Evolutionary conservation across 2,797 vertebrate species (phyloP), one percentile per base, ranked within the genome.

Genomic region (Kryptolebias ocellatus): DNA sequence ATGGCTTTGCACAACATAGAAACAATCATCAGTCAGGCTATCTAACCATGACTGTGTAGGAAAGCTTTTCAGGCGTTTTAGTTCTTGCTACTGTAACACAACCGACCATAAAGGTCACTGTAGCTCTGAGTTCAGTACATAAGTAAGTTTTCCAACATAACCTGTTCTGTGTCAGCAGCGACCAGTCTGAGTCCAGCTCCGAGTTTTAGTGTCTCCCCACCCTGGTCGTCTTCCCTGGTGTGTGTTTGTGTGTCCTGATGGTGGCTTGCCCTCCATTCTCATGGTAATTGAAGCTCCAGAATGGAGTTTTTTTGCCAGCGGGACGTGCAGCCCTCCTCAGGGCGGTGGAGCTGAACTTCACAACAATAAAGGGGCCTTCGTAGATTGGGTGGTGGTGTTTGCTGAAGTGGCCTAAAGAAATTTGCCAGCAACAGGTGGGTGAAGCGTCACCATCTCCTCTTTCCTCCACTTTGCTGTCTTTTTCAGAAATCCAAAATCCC

Each of bases 231-330:
- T 70, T 74, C 67, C 65, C 64, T 66, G 10, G 53, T 67, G 44
- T 62, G 64, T 87, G 64, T 72, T 39, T 73, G 51, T 90, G 86
- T 90, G 87, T 89, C 84, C 83, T 89, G 78, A 80, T 86, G 81
- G 80, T 72, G 83, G 83, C 84, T 89, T 93, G 90, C 83, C 91
- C 90, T 91, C 81, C 81, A 85, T 95, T 94, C 86, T 94, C 88
- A 94, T 94, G 94, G 85, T 93, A 93, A 94, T 94, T 71, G 69
- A 66, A 73, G 82, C 67, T 79, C 58, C 75, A 90, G 80, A 90
- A 87, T 90, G 85, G 87, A 78, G 81, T 42, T 42, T 42, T 60
- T 74, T 89, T 61, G 84, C 77, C 79, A 73, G 71, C 12, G 27
- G 70, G 87, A 75, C 59, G 16, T 12, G 11, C 71, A 67, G 73